A percentile compares a stretch with the other conserved stretches of the same genome.
Conservation (phyloP, 2,888 invertebrate genomes). For the Opisthograptis luteolata region DNA sequence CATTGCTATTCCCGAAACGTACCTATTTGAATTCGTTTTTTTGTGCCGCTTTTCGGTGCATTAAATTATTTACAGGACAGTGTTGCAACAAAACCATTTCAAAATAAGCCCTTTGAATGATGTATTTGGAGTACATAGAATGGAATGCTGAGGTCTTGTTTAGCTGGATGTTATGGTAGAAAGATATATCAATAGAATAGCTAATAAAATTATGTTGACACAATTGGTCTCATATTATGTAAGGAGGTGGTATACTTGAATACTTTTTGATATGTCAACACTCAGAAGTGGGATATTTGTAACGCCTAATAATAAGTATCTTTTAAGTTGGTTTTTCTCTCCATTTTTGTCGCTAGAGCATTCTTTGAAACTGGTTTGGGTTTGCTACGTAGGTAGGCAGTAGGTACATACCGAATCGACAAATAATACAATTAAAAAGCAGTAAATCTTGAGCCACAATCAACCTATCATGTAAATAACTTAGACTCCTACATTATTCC, state of each 20-base stretch:
- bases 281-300: conserved; percentile 25
- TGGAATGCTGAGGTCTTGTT: conserved; percentile 33
- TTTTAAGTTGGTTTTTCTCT: neutral
- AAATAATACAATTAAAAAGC: neutral
- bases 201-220: conserved; percentile 60
- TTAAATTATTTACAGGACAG: conserved; percentile 32
- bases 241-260: conserved; percentile 34
- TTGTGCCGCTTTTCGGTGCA: conserved; percentile 46
- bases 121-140: conserved; percentile 13
- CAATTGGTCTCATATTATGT: conserved; percentile 53
- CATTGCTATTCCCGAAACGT: conserved; percentile 51
- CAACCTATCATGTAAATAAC: conserved; percentile 14
- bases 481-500: conserved; percentile 16
- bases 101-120: conserved; percentile 17
- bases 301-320: conserved; percentile 24
- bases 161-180: conserved; percentile 35
- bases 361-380: neutral
- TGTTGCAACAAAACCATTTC: conserved; percentile 29
- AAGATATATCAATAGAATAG: conserved; percentile 50
- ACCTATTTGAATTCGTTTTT: conserved; percentile 43
- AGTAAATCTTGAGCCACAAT: conserved; percentile 9
- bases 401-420: neutral
- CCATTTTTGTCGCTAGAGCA: neutral
- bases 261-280: conserved; percentile 28
- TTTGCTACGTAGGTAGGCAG: too few species aligned